These are phyloP conservation scores for Galerucella pusilla DNA, from an alignment of 2,888 invertebrate genomes.

Conservation along the genomic window DNA sequence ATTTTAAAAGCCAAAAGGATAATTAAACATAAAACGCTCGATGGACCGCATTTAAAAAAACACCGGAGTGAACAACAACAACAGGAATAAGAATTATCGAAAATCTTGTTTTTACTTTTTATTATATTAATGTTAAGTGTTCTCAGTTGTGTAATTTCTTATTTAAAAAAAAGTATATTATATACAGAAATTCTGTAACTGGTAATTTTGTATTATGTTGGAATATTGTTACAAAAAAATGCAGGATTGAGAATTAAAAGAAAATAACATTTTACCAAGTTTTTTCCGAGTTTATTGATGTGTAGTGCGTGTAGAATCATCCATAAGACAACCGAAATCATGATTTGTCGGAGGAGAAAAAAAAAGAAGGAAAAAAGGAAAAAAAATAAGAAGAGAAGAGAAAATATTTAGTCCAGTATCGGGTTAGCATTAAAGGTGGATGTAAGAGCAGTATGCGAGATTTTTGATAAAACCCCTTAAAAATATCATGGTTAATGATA, in stretches of 20 bases:
- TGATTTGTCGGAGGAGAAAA: no score
- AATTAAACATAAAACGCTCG: slow-evolving; percentile 57
- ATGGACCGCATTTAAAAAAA: slow-evolving; percentile 58
- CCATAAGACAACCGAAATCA: no score
- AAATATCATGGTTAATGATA: no score
- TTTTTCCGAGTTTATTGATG: no score
- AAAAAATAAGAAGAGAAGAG: no score
- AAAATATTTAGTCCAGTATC: no score
- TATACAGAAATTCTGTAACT: neutral
- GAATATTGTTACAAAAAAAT: neutral
- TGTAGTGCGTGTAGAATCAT: no score
- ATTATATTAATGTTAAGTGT: slow-evolving; percentile 21
- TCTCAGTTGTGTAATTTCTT: slow-evolving; percentile 17
- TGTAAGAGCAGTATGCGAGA: no score
- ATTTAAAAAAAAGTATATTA: slow-evolving; percentile 4
- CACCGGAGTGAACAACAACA: slow-evolving; percentile 46
- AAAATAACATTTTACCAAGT: no score
- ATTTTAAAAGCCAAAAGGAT: slow-evolving; percentile 64
- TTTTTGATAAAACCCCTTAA: no score
- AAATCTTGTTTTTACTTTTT: slow-evolving; percentile 17
- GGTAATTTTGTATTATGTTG: neutral
- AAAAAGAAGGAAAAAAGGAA: no score
- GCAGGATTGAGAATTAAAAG: neutral
- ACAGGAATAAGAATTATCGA: slow-evolving; percentile 20
- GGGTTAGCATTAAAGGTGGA: no score